Conservation (phyloP, 2,888 invertebrate species). For the Protonemura montana region DNA sequence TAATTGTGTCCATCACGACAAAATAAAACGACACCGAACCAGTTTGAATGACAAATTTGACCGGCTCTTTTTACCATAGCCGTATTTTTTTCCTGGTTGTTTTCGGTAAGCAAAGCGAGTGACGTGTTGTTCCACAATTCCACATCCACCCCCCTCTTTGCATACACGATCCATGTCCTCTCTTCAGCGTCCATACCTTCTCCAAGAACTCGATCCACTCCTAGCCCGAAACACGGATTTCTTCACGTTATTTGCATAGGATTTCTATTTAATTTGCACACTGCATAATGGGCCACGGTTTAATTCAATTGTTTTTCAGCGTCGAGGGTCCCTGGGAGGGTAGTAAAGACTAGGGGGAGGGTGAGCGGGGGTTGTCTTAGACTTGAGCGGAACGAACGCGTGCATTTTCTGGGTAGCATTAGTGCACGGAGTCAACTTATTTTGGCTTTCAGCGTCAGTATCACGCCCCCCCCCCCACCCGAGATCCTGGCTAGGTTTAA, state of each 20-base stretch:
- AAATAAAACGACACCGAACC: too few species aligned
- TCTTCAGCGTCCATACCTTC: background rate
- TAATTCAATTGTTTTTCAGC: constrained; percentile 62
- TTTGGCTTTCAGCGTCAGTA: constrained; percentile 8
- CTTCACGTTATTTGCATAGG: constrained; percentile 61
- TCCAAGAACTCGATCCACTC: background rate
- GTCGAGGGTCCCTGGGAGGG: constrained; percentile 42
- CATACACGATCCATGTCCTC: background rate
- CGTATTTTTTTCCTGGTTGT: constrained; percentile 14
- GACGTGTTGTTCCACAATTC: background rate
- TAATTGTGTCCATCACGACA: background rate
- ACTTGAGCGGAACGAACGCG: background rate
- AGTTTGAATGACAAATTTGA: too few species aligned
- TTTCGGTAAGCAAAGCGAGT: background rate
- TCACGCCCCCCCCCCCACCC: too few species aligned
- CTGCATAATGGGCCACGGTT: constrained; percentile 61
- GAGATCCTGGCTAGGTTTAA: background rate
- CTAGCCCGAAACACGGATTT: constrained; percentile 47
- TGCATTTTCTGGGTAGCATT: constrained; percentile 38
- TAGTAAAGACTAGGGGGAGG: constrained; percentile 41
- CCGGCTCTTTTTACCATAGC: background rate
- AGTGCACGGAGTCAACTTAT: constrained; percentile 19
- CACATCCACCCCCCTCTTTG: background rate
- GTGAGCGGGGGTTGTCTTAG: background rate
- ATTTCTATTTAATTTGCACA: constrained; percentile 66